These are phyloP conservation scores for Naso thynnoides DNA, from an alignment of 2,797 vertebrate genomes.

Conservation along the genomic window DNA sequence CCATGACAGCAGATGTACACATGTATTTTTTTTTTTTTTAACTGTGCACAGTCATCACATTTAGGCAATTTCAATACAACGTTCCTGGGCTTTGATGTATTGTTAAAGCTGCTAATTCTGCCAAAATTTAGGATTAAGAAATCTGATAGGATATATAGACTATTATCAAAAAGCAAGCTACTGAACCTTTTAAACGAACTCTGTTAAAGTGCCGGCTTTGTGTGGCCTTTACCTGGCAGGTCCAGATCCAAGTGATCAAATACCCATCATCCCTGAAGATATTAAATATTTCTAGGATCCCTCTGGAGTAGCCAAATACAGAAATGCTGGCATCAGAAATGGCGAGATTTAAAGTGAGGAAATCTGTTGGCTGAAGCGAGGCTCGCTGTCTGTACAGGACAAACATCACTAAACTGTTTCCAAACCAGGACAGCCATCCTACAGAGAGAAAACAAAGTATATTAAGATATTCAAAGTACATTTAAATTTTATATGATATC, in stretches of 20 bases:
- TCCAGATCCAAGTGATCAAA: constrained; percentile 90
- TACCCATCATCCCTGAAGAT: constrained; percentile 90
- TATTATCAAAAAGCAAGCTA: neutral
- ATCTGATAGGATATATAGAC: neutral
- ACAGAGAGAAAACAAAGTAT: constrained; percentile 49
- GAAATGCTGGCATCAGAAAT: constrained; percentile 91
- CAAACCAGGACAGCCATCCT: constrained; percentile 93
- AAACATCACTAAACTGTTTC: constrained; percentile 91
- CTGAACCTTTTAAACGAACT: neutral
- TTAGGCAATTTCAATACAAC: neutral
- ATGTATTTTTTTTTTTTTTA: neutral
- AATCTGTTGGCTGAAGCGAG: constrained; percentile 88
- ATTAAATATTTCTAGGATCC: constrained; percentile 91
- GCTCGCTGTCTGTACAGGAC: constrained; percentile 89
- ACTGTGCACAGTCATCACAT: constrained; percentile 26
- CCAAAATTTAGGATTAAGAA: neutral
- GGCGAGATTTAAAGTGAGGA: constrained; percentile 90
- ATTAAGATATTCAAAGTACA: too few relatives aligned
- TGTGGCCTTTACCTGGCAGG: constrained; percentile 86
- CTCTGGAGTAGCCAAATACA: constrained; percentile 90
- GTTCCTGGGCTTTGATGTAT: neutral
- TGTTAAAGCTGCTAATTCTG: neutral
- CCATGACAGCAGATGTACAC: constrained; percentile 18
- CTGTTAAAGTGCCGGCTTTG: neutral
- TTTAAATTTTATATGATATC: too few relatives aligned